These are phyloP conservation scores for Hirudinaria manillensis DNA, from an alignment of 2,888 invertebrate genomes.

Conservation along the genomic window DNA sequence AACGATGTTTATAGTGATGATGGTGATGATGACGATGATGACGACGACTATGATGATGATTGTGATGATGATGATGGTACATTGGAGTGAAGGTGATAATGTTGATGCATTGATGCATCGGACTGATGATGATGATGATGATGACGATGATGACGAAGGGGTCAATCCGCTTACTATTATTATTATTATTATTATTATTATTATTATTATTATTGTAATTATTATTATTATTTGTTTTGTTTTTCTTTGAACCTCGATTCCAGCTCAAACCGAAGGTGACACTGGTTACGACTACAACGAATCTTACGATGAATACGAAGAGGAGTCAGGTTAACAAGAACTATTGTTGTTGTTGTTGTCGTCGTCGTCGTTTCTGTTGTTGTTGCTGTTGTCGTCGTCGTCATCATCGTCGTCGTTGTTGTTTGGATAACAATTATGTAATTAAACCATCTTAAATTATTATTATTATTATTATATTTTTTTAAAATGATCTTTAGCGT, in stretches of 20 bases:
- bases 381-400: neutral
- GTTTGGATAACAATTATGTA: too few species aligned
- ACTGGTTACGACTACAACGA: slow-evolving; percentile 32
- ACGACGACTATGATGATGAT: neutral
- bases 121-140: too few species aligned
- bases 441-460: too few species aligned
- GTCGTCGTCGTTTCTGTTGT: neutral
- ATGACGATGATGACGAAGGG: too few species aligned
- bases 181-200: slow-evolving; percentile 10
- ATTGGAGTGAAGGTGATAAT: too few species aligned
- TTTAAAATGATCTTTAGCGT: too few species aligned
- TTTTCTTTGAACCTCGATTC: too few species aligned
- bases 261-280: slow-evolving; percentile 28
- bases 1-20: neutral
- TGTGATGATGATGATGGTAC: too few species aligned
- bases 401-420: too few species aligned
- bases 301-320: slow-evolving; percentile 31
- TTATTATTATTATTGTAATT: neutral
- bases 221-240: neutral
- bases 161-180: neutral
- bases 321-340: slow-evolving; percentile 25
- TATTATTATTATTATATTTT: too few species aligned
- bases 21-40: neutral
- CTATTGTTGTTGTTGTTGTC: neutral
- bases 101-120: too few species aligned